phyloP scores from a whole-genome alignment of 2,888 invertebrate species.

The Stegophylla sp. region DNA sequence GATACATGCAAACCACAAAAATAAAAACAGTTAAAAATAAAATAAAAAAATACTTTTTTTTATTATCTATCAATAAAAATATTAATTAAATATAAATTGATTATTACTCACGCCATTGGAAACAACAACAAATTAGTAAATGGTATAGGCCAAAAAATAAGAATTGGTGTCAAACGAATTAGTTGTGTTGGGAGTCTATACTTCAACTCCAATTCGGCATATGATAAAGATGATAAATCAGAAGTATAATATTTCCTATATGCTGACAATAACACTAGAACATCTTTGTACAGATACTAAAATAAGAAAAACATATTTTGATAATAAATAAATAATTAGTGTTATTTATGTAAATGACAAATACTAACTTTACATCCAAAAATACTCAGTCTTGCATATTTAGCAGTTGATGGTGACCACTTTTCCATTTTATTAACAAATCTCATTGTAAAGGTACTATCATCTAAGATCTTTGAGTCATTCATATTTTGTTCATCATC shows the following conservation, averaged over 20 bases:
- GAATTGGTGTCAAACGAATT: slow-evolving; percentile 50
- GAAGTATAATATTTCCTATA: slow-evolving; percentile 49
- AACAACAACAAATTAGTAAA: slow-evolving; percentile 53
- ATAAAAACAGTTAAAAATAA: neutral
- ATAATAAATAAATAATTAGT: neutral
- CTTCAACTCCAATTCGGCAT: slow-evolving; percentile 45
- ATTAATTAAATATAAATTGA: slow-evolving; percentile 5
- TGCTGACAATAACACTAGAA: slow-evolving; percentile 38
- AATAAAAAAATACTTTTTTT: neutral
- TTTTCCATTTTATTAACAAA: slow-evolving; percentile 40
- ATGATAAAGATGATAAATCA: slow-evolving; percentile 42
- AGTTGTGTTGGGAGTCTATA: slow-evolving; percentile 52
- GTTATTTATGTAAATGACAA: neutral
- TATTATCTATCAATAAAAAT: neutral
- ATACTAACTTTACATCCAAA: slow-evolving; percentile 53
- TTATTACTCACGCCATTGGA: slow-evolving; percentile 48
- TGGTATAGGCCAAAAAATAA: slow-evolving; percentile 49
- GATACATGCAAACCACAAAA: neutral
- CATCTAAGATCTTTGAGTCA: slow-evolving; percentile 32
- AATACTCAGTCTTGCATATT: slow-evolving; percentile 55
- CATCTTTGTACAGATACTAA: slow-evolving; percentile 47
- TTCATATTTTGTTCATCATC: slow-evolving; percentile 22
- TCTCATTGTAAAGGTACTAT: slow-evolving; percentile 29
- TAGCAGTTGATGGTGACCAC: slow-evolving; percentile 47
- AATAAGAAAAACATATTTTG: slow-evolving; percentile 9